Evolutionary conservation across 2,888 invertebrate genomes (phyloP).

Genomic region (Troglohyphantes excavatus): DNA sequence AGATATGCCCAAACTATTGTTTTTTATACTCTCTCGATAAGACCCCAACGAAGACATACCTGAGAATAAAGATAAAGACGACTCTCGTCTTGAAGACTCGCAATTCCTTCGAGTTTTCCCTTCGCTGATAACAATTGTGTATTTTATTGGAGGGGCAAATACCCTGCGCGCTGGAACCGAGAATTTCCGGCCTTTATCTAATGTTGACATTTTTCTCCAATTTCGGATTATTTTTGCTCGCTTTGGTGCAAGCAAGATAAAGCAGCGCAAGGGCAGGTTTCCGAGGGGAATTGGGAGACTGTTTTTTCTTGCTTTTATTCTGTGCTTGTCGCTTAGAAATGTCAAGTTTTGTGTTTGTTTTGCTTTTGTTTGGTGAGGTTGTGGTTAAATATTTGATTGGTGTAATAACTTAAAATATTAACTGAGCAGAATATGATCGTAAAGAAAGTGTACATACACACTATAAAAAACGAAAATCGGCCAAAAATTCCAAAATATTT

Average conservation of each 20-base stretch:
- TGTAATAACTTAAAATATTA: too few species aligned
- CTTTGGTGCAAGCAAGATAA: background rate
- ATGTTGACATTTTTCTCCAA: constrained; percentile 5
- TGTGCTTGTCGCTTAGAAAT: too few species aligned
- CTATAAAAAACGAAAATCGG: too few species aligned
- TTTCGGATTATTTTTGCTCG: background rate
- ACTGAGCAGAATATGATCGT: too few species aligned
- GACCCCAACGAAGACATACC: background rate
- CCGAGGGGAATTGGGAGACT: too few species aligned
- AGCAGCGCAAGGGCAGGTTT: background rate
- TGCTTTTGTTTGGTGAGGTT: background rate
- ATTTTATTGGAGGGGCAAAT: background rate
- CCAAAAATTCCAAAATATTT: too few species aligned
- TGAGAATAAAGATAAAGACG: background rate
- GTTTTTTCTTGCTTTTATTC: too few species aligned
- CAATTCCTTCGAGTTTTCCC: too few species aligned
- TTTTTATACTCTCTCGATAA: too few species aligned
- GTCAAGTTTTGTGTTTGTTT: background rate
- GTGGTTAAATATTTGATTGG: background rate
- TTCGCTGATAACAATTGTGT: background rate
- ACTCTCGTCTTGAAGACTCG: background rate
- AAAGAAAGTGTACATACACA: too few species aligned
- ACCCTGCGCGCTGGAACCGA: background rate
- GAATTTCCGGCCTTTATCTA: constrained; percentile 8
- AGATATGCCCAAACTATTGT: too few species aligned